Conservation (phyloP, 1,140 invertebrate species). For the Pygmarrhopalites habei region DNA sequence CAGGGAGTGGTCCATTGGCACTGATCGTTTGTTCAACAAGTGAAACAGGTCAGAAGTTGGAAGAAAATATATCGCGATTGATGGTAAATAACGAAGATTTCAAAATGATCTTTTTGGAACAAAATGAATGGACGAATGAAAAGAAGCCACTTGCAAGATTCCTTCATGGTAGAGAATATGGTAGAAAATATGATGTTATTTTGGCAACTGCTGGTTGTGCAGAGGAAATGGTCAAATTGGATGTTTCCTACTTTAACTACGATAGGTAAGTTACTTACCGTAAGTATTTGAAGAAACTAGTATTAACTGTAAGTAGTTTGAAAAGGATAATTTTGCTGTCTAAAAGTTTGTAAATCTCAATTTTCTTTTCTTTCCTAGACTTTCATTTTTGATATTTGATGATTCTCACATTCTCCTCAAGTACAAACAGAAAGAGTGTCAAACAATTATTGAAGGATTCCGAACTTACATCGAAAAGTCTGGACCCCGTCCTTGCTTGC, state of each 20-base stretch:
- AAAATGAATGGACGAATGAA: too few relatives aligned
- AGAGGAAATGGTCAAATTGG: neutral
- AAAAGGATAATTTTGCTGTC: neutral
- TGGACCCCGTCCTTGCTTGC: neutral
- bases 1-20: neutral
- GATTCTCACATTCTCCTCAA: slow-evolving; percentile 4
- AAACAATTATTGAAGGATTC: neutral
- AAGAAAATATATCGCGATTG: neutral
- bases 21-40: neutral
- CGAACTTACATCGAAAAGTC: neutral
- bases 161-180: too few relatives aligned
- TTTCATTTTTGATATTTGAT: slow-evolving; percentile 4
- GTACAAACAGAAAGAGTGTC: neutral
- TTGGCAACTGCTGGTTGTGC: neutral
- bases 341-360: neutral
- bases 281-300: neutral
- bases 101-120: too few relatives aligned
- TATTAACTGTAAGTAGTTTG: neutral
- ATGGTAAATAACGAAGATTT: neutral
- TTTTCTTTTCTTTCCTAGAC: slow-evolving; percentile 1
- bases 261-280: slow-evolving; percentile 8
- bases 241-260: neutral
- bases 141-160: too few relatives aligned
- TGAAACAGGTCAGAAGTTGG: neutral
- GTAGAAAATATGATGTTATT: neutral